These are phyloP conservation scores for Aethina tumida DNA, from an alignment of 1,140 invertebrate species.

Conservation along the genomic window DNA sequence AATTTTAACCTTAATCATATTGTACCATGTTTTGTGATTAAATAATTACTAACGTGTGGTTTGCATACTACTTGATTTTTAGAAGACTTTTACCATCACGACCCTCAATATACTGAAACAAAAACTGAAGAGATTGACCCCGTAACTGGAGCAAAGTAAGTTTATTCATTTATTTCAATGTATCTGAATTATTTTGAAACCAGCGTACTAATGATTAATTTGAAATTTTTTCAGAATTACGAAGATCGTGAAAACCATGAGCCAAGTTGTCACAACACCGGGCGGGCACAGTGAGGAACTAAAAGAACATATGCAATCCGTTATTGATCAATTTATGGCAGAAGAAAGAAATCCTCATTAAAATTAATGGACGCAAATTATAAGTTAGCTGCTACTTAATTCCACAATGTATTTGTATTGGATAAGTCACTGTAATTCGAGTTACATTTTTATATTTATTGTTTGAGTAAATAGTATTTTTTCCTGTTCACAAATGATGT, in stretches of 20 bases:
- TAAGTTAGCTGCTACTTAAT: conserved; percentile 7
- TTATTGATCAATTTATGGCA: conserved; percentile 45
- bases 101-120: conserved; percentile 44
- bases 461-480: conserved; percentile 1
- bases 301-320: conserved; percentile 43
- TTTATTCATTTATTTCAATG: conserved; percentile 11
- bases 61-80: too few species aligned
- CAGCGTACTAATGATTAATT: not conserved
- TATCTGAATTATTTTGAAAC: conserved; percentile 3
- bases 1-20: too few species aligned
- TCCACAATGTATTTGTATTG: not conserved
- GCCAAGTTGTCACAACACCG: conserved; percentile 31
- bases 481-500: not conserved
- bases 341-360: conserved; percentile 36
- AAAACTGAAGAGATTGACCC: conserved; percentile 44
- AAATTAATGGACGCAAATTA: conserved; percentile 3
- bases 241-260: conserved; percentile 39
- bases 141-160: conserved; percentile 44
- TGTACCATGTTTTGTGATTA: too few species aligned
- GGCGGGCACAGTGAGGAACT: conserved; percentile 33
- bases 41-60: too few species aligned
- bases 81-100: conserved; percentile 48
- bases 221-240: conserved; percentile 36
- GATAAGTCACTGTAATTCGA: conserved; percentile 8
- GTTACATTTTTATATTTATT: conserved; percentile 2